Evolutionary conservation across 2,888 invertebrate species (phyloP).

Genomic region (Gisinianus flammeolus): DNA sequence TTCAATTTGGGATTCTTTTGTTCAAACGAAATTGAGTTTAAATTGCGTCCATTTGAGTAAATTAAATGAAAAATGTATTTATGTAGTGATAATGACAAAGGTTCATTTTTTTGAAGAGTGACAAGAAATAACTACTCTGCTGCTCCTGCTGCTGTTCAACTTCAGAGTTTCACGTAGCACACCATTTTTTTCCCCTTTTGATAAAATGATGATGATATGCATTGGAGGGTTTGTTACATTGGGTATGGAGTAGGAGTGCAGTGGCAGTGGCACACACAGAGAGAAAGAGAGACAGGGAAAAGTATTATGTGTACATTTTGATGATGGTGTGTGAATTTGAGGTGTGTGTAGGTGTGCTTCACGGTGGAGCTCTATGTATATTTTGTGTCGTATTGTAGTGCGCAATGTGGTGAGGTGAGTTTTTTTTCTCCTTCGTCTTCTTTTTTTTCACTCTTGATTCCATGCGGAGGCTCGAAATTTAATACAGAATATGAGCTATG

Average conservation of each 20-base stretch:
- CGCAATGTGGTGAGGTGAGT: conserved; percentile 30
- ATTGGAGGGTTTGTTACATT: neutral
- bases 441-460: conserved; percentile 9
- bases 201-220: too few relatives aligned
- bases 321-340: too few relatives aligned
- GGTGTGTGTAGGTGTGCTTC: neutral
- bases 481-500: conserved; percentile 53
- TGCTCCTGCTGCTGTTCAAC: too few relatives aligned
- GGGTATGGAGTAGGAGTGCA: neutral
- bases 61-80: too few relatives aligned
- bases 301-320: too few relatives aligned
- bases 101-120: neutral
- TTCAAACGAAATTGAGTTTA: too few relatives aligned
- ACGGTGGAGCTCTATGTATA: neutral
- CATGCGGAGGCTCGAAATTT: conserved; percentile 36
- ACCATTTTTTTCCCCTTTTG: too few relatives aligned
- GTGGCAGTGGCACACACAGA: too few relatives aligned
- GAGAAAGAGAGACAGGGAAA: too few relatives aligned
- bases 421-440: conserved; percentile 6
- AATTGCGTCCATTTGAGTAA: too few relatives aligned
- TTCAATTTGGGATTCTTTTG: too few relatives aligned
- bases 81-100: neutral
- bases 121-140: neutral
- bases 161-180: too few relatives aligned
- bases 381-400: neutral